Evolutionary conservation across 2,888 invertebrate species (phyloP).

Genomic region (Aspidiotus destructor): DNA sequence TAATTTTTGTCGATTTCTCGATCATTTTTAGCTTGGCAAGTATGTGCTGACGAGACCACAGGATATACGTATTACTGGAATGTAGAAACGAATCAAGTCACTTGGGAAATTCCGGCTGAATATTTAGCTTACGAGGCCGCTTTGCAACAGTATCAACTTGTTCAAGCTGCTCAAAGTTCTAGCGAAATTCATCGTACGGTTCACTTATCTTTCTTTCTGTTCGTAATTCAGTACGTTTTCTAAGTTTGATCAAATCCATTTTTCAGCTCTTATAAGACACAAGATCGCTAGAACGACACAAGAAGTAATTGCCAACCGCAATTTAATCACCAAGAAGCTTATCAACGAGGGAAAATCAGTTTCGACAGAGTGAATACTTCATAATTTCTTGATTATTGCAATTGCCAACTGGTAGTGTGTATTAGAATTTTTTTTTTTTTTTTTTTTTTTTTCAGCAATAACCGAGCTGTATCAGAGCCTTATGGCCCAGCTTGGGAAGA

Average conservation of each 20-base stretch:
- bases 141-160: constrained; percentile 1
- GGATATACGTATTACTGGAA: constrained; percentile 60
- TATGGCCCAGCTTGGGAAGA: not conserved
- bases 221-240: too few relatives aligned
- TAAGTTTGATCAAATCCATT: too few relatives aligned
- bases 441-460: too few relatives aligned
- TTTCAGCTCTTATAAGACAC: not conserved
- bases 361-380: not conserved
- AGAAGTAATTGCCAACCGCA: not conserved
- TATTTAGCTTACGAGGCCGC: constrained; percentile 39
- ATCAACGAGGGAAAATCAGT: not conserved
- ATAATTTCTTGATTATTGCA: too few relatives aligned
- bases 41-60: constrained; percentile 52
- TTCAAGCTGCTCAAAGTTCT: constrained; percentile 33
- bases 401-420: too few relatives aligned
- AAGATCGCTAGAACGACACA: not conserved
- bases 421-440: too few relatives aligned
- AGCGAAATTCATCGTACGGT: too few relatives aligned
- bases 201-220: too few relatives aligned
- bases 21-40: constrained; percentile 51
- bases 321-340: not conserved
- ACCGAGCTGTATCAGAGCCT: not conserved
- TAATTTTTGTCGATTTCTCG: constrained; percentile 3
- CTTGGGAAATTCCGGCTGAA: constrained; percentile 53
- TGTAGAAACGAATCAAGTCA: constrained; percentile 52